A percentile compares a stretch with the other conserved stretches of the same genome.
Conservation (phyloP, 2,888 invertebrate species). For the Dynastes grantii region DNA sequence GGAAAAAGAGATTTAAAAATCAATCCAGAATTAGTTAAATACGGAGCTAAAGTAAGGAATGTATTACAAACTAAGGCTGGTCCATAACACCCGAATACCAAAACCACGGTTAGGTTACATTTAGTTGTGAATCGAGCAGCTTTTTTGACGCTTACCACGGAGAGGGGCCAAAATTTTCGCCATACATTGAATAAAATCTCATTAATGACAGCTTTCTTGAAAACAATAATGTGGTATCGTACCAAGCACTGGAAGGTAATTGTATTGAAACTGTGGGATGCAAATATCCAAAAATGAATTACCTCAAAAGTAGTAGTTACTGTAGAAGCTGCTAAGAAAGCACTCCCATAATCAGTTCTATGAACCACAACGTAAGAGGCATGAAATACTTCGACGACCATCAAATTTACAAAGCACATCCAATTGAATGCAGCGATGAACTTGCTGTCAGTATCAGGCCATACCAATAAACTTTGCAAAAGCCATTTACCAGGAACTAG, state of each 20-base stretch:
- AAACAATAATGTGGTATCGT: conserved; percentile 36
- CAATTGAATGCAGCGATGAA: conserved; percentile 19
- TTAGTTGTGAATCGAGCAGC: neutral
- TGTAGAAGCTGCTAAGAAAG: conserved; percentile 25
- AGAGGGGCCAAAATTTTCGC: conserved; percentile 47
- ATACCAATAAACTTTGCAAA: conserved; percentile 37
- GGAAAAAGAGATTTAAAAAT: conserved; percentile 50
- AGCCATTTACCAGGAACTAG: conserved; percentile 35
- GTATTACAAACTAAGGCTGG: neutral
- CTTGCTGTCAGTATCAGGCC: conserved; percentile 43
- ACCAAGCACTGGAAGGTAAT: conserved; percentile 39
- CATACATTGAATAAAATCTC: conserved; percentile 43
- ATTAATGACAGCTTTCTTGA: conserved; percentile 40
- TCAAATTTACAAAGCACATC: conserved; percentile 32
- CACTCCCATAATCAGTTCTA: conserved; percentile 15
- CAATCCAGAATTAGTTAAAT: conserved; percentile 2
- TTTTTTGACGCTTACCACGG: neutral
- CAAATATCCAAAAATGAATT: neutral
- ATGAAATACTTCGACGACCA: conserved; percentile 36
- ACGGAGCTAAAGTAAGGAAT: conserved; percentile 32
- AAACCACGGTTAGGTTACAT: neutral
- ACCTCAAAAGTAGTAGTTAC: conserved; percentile 47
- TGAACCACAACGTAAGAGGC: conserved; percentile 24
- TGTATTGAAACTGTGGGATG: neutral
- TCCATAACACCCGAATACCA: conserved; percentile 23